These are phyloP conservation scores for Lapara coniferarum DNA, from an alignment of 2,888 invertebrate species.

Conservation along the genomic window DNA sequence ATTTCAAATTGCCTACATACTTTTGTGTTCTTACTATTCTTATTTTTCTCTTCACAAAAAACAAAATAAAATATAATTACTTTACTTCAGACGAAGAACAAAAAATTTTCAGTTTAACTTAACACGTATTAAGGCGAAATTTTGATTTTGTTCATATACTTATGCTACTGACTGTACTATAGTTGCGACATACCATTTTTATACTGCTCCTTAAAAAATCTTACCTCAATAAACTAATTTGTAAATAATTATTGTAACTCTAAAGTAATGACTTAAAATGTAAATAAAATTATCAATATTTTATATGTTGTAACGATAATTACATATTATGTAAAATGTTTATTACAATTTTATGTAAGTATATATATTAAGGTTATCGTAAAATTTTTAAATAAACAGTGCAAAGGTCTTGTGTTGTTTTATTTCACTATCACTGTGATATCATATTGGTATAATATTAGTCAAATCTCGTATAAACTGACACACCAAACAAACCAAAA, in stretches of 20 bases:
- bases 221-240: no score
- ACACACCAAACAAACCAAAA: not conserved
- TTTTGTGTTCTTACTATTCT: no score
- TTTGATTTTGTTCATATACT: no score
- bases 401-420: not conserved
- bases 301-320: slow-evolving; percentile 8
- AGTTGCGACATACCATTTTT: not conserved
- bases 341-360: not conserved
- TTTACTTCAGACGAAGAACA: no score
- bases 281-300: slow-evolving; percentile 6
- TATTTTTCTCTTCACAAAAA: no score
- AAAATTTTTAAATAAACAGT: slow-evolving; percentile 34
- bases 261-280: not conserved
- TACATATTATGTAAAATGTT: not conserved
- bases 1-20: no score
- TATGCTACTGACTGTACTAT: no score
- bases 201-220: not conserved
- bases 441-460: not conserved
- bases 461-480: not conserved
- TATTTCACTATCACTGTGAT: not conserved
- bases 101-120: no score
- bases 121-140: no score
- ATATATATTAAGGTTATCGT: slow-evolving; percentile 33
- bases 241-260: no score
- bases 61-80: no score